Evolutionary conservation across 37 sponge, comb jelly and placozoan species (phyloP).

Genomic region (Theonella swinhoei): DNA sequence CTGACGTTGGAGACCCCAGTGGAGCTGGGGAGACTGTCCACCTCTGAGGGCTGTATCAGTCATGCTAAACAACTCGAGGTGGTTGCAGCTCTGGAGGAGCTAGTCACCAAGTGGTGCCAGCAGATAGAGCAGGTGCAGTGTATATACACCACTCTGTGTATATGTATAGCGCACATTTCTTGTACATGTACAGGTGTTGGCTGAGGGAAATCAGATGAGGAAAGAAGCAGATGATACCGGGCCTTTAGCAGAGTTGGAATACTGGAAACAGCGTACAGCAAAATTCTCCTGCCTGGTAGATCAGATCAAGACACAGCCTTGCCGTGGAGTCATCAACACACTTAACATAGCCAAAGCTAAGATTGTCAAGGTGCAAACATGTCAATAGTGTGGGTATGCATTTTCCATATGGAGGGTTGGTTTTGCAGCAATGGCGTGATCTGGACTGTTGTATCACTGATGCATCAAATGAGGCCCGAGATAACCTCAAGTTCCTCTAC

Average conservation of each 20-base stretch:
- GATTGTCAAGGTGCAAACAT: slow-evolving; percentile 70
- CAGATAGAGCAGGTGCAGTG: slow-evolving; percentile 82
- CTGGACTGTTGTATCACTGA: slow-evolving; percentile 89
- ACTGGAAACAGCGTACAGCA: slow-evolving; percentile 94
- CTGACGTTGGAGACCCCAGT: slow-evolving; percentile 50
- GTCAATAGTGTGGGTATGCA: not conserved
- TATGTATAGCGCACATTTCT: not conserved
- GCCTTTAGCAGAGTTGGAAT: slow-evolving; percentile 91
- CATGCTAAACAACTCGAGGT: slow-evolving; percentile 65
- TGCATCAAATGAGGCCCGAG: slow-evolving; percentile 93
- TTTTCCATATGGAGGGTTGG: not conserved
- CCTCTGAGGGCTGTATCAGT: slow-evolving; percentile 58
- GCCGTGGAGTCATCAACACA: slow-evolving; percentile 81
- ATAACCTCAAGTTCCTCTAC: slow-evolving; percentile 89
- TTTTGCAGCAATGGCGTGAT: slow-evolving; percentile 69
- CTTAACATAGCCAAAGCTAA: slow-evolving; percentile 88
- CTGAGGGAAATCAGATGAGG: slow-evolving; percentile 92
- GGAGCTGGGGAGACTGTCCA: slow-evolving; percentile 51
- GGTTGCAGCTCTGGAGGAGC: slow-evolving; percentile 72
- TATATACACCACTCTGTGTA: not conserved
- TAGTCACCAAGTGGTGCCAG: slow-evolving; percentile 83
- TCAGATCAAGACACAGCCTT: slow-evolving; percentile 83
- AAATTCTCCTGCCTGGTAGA: slow-evolving; percentile 92
- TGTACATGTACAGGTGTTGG: slow-evolving; percentile 65
- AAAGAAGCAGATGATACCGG: slow-evolving; percentile 95